phyloP scores from a whole-genome alignment of 2,888 invertebrate species.

The Megastigmus dorsalis region DNA sequence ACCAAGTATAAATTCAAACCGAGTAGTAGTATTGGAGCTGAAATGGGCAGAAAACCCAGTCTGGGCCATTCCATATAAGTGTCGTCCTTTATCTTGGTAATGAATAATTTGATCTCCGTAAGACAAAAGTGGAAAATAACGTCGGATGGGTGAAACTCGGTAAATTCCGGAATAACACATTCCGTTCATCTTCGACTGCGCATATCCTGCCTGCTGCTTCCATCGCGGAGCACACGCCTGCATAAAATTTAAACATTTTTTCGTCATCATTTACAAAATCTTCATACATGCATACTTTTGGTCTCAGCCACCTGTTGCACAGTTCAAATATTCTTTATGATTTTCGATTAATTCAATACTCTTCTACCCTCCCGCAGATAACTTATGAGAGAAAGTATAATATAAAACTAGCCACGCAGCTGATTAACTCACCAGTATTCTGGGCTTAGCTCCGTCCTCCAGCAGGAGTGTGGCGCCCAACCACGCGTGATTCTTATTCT shows the following conservation, averaged over 20 bases:
- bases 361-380: no score
- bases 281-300: no score
- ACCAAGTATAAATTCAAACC: conserved; percentile 66
- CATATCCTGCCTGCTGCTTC: conserved; percentile 59
- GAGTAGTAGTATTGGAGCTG: conserved; percentile 30
- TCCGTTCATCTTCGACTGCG: conserved; percentile 60
- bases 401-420: no score
- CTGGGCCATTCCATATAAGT: conserved; percentile 60
- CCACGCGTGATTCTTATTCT: conserved; percentile 65
- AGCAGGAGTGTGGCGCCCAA: conserved; percentile 73
- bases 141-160: conserved; percentile 35
- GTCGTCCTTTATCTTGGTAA: conserved; percentile 11
- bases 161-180: no score
- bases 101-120: neutral
- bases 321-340: no score
- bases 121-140: conserved; percentile 8
- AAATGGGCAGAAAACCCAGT: conserved; percentile 64
- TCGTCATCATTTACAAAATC: no score
- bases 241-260: no score
- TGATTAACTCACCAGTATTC: no score
- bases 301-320: no score
- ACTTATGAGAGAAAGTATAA: no score
- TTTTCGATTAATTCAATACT: no score
- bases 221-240: conserved; percentile 74
- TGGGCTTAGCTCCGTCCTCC: no score